These are phyloP conservation scores for Lochmaea capreae DNA, from an alignment of 2,888 invertebrate species.

Conservation along the genomic window DNA sequence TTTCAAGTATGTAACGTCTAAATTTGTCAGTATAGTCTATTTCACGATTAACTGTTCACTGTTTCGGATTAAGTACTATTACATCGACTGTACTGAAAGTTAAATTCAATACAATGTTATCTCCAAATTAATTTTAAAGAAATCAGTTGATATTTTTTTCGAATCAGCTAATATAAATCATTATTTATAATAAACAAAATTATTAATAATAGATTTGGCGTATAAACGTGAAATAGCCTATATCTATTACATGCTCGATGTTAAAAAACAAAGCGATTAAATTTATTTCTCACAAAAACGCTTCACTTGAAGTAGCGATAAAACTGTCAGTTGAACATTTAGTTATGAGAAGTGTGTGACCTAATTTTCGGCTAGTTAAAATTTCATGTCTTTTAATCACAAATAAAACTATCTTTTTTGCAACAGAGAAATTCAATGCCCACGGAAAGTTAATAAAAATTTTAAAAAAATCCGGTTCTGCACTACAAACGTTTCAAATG, in stretches of 20 bases:
- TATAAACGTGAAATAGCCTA: too few species aligned
- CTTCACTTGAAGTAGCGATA: neutral
- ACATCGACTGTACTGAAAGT: too few species aligned
- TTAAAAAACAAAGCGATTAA: neutral
- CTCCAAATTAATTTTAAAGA: too few species aligned
- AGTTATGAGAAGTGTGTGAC: neutral
- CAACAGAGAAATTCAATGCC: too few species aligned
- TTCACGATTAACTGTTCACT: neutral
- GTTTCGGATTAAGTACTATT: too few species aligned
- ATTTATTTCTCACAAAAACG: neutral
- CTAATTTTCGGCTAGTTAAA: neutral
- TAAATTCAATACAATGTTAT: too few species aligned
- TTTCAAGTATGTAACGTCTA: neutral
- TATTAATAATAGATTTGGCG: too few species aligned
- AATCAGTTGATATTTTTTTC: too few species aligned
- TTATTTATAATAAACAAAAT: too few species aligned
- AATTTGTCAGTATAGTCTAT: neutral
- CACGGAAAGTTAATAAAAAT: neutral
- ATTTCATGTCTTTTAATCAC: neutral
- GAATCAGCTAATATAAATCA: too few species aligned
- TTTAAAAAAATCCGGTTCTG: constrained; percentile 3
- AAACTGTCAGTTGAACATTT: neutral
- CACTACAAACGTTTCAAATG: constrained; percentile 33
- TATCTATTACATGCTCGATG: too few species aligned
- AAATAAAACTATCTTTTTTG: too few species aligned